Conservation (phyloP, 2,797 vertebrate genomes). For the Poecilia velifera region DNA sequence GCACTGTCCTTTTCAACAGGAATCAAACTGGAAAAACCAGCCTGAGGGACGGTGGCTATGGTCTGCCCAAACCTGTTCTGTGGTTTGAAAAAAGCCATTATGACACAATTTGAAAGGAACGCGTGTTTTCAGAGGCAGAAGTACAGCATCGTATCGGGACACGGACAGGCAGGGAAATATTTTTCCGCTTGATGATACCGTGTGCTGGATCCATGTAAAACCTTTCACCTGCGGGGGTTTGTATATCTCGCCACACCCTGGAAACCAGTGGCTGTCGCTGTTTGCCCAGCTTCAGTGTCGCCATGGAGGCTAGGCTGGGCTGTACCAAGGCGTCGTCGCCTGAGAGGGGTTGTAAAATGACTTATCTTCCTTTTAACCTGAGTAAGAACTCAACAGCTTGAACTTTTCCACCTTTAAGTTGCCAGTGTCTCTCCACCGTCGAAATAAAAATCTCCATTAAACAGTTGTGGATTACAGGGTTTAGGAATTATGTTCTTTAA, state of each 20-base stretch:
- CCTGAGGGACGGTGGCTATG: not conserved
- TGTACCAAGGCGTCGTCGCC: slow-evolving; percentile 65
- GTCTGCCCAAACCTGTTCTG: not conserved
- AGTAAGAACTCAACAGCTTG: slow-evolving; percentile 36
- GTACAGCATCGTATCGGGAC: not conserved
- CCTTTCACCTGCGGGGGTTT: slow-evolving; percentile 49
- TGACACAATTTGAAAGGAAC: not conserved
- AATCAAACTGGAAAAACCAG: slow-evolving; percentile 23
- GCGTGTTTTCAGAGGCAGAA: not conserved
- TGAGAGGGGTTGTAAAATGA: slow-evolving; percentile 22
- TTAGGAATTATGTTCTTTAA: slow-evolving; percentile 19
- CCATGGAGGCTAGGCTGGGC: slow-evolving; percentile 66
- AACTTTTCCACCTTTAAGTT: slow-evolving; percentile 17
- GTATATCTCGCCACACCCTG: slow-evolving; percentile 64
- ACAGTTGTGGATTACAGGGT: slow-evolving; percentile 7
- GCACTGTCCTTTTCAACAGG: not conserved
- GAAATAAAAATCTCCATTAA: slow-evolving; percentile 5
- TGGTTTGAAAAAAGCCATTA: not conserved
- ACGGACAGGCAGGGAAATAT: not conserved
- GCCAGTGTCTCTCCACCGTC: not conserved
- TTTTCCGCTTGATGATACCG: not conserved
- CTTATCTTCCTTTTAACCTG: slow-evolving; percentile 17
- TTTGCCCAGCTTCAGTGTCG: slow-evolving; percentile 57
- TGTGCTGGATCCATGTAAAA: slow-evolving; percentile 5
- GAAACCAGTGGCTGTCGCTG: slow-evolving; percentile 70